phyloP scores from a whole-genome alignment of 2,113 vertebrate species.

The Microtus richardsoni region DNA sequence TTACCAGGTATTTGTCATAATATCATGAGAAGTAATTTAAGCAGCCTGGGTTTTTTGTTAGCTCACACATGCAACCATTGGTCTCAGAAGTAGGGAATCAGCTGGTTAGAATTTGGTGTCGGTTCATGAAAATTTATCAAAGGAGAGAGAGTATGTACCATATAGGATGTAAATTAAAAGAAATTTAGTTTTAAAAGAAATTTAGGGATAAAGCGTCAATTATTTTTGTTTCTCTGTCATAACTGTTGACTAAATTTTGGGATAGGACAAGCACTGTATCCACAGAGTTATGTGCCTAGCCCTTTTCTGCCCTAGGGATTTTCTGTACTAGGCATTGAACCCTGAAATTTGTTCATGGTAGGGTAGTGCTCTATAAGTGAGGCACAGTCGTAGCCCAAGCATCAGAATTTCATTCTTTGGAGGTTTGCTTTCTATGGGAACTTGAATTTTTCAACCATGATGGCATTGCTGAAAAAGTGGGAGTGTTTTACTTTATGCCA shows the following conservation, averaged over 20 bases:
- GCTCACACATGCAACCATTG: not conserved
- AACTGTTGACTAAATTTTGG: not conserved
- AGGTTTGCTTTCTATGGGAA: not conserved
- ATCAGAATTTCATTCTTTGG: not conserved
- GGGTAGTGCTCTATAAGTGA: not conserved
- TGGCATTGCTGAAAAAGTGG: not conserved
- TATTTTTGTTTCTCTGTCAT: not conserved
- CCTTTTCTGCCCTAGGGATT: not conserved
- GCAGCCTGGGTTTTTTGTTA: not conserved
- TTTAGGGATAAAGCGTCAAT: not conserved
- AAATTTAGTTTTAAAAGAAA: too few relatives aligned
- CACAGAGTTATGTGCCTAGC: not conserved
- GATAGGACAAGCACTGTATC: not conserved
- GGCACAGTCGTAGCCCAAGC: not conserved
- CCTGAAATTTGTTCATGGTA: not conserved
- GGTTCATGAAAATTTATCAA: constrained; percentile 21
- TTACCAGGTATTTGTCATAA: not conserved
- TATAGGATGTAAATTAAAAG: not conserved
- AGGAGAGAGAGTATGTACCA: not conserved
- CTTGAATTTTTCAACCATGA: not conserved
- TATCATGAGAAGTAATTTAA: not conserved
- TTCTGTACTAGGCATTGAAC: not conserved
- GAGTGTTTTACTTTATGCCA: constrained; percentile 3
- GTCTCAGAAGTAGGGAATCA: not conserved
- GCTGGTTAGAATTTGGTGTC: not conserved